Percentiles rank a stretch among this genome's conserved stretches.
Evolutionary conservation across 2,888 invertebrate genomes (phyloP).

Genomic region (Ceratothoa steindachneri): DNA sequence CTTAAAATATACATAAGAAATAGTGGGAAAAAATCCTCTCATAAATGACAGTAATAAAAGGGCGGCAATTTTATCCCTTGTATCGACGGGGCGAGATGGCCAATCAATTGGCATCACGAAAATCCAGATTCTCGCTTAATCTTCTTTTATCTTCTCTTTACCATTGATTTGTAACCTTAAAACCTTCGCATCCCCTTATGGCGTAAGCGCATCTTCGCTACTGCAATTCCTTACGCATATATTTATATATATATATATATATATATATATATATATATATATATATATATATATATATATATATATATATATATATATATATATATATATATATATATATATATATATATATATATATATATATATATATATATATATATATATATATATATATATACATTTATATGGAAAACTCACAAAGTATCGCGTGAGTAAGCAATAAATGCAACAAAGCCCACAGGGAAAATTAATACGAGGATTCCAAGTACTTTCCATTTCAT

Average conservation of each 20-base stretch:
- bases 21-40: not conserved
- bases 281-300: not conserved
- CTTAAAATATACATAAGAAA: not conserved
- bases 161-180: slow-evolving; percentile 16
- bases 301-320: not conserved
- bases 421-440: too few relatives aligned
- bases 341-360: slow-evolving; percentile 12
- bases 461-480: too few relatives aligned
- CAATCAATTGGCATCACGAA: not conserved
- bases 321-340: slow-evolving; percentile 2
- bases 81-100: not conserved
- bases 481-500: too few relatives aligned
- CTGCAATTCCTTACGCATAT: not conserved
- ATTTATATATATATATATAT: slow-evolving; percentile 9
- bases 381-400: slow-evolving; percentile 7
- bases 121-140: not conserved
- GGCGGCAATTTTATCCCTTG: not conserved
- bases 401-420: too few relatives aligned
- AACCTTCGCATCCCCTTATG: not conserved
- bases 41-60: not conserved
- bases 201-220: not conserved
- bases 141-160: not conserved
- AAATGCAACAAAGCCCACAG: too few relatives aligned
- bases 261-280: slow-evolving; percentile 7
- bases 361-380: slow-evolving; percentile 5